phyloP scores from a whole-genome alignment of 37 sponge, comb jelly and placozoan species.

The Geodia barretti region DNA sequence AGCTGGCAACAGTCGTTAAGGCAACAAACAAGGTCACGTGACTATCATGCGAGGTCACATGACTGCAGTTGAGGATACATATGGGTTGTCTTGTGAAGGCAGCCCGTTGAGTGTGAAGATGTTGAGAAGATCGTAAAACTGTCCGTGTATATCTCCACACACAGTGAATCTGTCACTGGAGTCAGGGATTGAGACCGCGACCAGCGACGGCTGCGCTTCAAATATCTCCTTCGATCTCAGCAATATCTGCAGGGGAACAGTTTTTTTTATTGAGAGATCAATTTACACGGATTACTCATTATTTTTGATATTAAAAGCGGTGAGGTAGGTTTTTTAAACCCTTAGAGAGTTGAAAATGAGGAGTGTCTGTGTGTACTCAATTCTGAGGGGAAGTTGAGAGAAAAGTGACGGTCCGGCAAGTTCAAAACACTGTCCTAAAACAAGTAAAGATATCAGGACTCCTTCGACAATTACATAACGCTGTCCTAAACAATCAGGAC shows the following conservation, averaged over 20 bases:
- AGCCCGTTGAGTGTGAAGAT: conserved; percentile 94
- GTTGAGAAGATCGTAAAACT: conserved; percentile 97
- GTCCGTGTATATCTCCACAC: conserved; percentile 99
- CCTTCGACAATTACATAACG: too few relatives aligned
- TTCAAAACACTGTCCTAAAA: too few relatives aligned
- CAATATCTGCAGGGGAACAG: conserved; percentile 56
- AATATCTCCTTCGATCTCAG: conserved; percentile 69
- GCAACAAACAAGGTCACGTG: not conserved
- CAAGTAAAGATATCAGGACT: too few relatives aligned
- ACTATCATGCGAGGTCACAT: not conserved
- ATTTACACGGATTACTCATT: too few relatives aligned
- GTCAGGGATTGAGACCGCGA: conserved; percentile 82
- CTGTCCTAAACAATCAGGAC: too few relatives aligned
- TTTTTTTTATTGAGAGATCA: too few relatives aligned
- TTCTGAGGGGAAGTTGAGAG: too few relatives aligned
- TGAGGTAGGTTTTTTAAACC: too few relatives aligned
- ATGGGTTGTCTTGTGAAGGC: conserved; percentile 92
- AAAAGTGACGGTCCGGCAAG: too few relatives aligned
- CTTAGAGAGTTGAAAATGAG: too few relatives aligned
- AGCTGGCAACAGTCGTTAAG: conserved; percentile 49
- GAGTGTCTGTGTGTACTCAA: too few relatives aligned
- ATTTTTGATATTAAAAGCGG: too few relatives aligned
- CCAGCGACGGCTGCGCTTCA: conserved; percentile 59
- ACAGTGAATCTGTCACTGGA: conserved; percentile 87
- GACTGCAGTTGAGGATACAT: conserved; percentile 65